Evolutionary conservation across 2,888 invertebrate genomes (phyloP).

Genomic region (Chrysina gloriosa): DNA sequence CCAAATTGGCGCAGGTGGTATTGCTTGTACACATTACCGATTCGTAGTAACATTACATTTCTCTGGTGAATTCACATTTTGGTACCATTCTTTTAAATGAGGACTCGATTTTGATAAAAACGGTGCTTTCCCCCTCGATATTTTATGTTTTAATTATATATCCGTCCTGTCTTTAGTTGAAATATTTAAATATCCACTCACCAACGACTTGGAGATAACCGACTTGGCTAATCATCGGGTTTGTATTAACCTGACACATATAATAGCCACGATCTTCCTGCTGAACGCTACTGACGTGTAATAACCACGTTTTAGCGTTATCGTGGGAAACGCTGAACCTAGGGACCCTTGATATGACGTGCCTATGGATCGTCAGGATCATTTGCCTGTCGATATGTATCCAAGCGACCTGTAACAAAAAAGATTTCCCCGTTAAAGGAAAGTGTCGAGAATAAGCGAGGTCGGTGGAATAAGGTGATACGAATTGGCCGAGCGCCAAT

Average conservation of each 20-base stretch:
- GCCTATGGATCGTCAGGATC: slow-evolving; percentile 92
- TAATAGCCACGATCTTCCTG: slow-evolving; percentile 92
- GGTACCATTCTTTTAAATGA: too few species aligned
- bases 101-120: too few species aligned
- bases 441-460: slow-evolving; percentile 21
- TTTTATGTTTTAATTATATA: too few species aligned
- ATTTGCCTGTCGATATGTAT: slow-evolving; percentile 94
- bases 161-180: too few species aligned
- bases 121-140: too few species aligned
- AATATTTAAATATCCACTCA: slow-evolving; percentile 68
- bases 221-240: slow-evolving; percentile 95
- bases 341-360: slow-evolving; percentile 91
- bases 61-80: too few species aligned
- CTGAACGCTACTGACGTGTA: slow-evolving; percentile 92
- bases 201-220: slow-evolving; percentile 94
- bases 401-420: slow-evolving; percentile 84
- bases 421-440: slow-evolving; percentile 34
- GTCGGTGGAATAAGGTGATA: slow-evolving; percentile 37
- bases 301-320: slow-evolving; percentile 91
- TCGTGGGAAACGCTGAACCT: slow-evolving; percentile 91
- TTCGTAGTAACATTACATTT: too few species aligned
- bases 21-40: too few species aligned
- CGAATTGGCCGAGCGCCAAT: slow-evolving; percentile 56
- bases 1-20: too few species aligned
- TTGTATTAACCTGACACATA: slow-evolving; percentile 91